Conservation (phyloP, 2,888 invertebrate genomes). For the Cybosia mesomella region DNA sequence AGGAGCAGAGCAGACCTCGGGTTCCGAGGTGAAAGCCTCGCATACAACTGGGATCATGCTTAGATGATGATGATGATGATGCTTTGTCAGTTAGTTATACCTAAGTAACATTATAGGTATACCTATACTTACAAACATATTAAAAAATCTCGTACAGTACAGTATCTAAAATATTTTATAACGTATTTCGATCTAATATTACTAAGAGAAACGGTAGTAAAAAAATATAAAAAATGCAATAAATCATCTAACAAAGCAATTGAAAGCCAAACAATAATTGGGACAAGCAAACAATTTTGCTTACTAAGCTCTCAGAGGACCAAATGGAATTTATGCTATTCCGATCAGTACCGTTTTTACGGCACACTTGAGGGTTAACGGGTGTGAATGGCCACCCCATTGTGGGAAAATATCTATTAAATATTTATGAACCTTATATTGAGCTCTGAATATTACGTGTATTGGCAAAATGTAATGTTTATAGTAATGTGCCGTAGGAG, state of each 20-base stretch:
- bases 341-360: constrained; percentile 79
- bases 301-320: constrained; percentile 71
- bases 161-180: not conserved
- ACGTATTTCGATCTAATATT: not conserved
- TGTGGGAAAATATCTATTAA: constrained; percentile 86
- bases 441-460: constrained; percentile 65
- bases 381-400: constrained; percentile 84
- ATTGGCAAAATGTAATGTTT: constrained; percentile 67
- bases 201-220: no score
- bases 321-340: constrained; percentile 76
- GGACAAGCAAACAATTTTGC: constrained; percentile 75
- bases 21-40: not conserved
- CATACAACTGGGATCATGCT: not conserved
- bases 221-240: no score
- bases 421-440: constrained; percentile 81
- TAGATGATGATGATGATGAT: not conserved
- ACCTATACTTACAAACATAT: not conserved
- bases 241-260: constrained; percentile 38
- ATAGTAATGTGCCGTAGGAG: constrained; percentile 61
- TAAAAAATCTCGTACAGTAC: not conserved
- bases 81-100: not conserved
- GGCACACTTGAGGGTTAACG: constrained; percentile 78
- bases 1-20: not conserved
- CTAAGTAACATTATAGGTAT: not conserved
- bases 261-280: constrained; percentile 67